phyloP scores from a whole-genome alignment of 1,140 invertebrate genomes.

The Diplogasteroides magnus region DNA sequence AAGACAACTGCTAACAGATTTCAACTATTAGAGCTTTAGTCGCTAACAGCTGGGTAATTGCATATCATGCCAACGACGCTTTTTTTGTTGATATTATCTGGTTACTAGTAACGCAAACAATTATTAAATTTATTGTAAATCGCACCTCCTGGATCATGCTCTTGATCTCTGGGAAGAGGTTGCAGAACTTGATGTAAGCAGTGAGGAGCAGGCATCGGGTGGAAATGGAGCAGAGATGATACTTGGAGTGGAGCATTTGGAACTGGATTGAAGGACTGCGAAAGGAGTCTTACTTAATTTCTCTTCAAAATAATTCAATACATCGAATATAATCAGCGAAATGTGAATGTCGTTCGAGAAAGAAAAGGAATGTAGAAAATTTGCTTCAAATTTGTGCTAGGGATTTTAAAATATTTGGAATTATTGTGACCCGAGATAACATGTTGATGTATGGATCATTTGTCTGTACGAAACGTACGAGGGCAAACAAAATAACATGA shows the following conservation, averaged over 20 bases:
- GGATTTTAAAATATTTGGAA: conserved; percentile 2
- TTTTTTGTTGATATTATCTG: too few species aligned
- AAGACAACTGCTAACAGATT: too few species aligned
- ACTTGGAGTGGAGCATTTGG: conserved; percentile 59
- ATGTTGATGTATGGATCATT: too few species aligned
- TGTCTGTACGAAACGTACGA: too few species aligned
- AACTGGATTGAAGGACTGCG: conserved; percentile 51
- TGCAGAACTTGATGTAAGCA: conserved; percentile 98
- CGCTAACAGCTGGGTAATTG: too few species aligned
- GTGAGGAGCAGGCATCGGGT: conserved; percentile 90
- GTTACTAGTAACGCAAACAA: too few species aligned
- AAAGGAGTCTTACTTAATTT: too few species aligned
- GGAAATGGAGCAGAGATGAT: conserved; percentile 91
- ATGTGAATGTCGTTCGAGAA: background rate
- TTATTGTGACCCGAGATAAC: too few species aligned
- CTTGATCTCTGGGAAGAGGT: conserved; percentile 97
- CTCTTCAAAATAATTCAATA: conserved; percentile 78
- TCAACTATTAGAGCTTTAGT: too few species aligned
- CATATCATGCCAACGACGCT: too few species aligned
- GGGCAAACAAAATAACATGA: too few species aligned
- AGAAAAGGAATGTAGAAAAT: background rate
- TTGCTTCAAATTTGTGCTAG: background rate
- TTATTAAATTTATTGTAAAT: too few species aligned
- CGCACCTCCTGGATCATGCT: conserved; percentile 81
- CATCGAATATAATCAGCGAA: conserved; percentile 89